Percentiles rank a stretch among this genome's conserved stretches.
Conservation (phyloP, 2,888 invertebrate species). For the Nomada flava region DNA sequence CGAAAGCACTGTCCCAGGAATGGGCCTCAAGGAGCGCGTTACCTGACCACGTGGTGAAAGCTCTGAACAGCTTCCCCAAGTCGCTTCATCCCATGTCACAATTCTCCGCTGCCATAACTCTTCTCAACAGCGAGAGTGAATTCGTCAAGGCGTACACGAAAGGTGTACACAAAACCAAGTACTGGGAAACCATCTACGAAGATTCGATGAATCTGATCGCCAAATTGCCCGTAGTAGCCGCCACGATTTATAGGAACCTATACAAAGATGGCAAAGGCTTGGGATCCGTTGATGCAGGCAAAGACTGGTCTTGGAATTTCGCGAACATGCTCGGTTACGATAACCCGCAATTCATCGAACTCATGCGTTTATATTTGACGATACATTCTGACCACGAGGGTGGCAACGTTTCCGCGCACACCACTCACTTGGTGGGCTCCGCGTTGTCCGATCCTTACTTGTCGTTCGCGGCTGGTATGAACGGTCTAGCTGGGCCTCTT, state of each 20-base stretch:
- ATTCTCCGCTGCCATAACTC: slow-evolving; percentile 95
- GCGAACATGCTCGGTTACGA: slow-evolving; percentile 96
- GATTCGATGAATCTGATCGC: slow-evolving; percentile 98
- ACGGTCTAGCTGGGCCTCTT: slow-evolving; percentile 97
- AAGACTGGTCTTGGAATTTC: slow-evolving; percentile 98
- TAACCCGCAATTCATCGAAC: slow-evolving; percentile 93
- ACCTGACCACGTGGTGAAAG: slow-evolving; percentile 96
- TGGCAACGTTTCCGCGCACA: slow-evolving; percentile 98
- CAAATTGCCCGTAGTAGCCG: slow-evolving; percentile 96
- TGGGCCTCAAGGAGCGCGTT: slow-evolving; percentile 91
- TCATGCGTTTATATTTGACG: slow-evolving; percentile 96
- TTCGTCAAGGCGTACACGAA: slow-evolving; percentile 95
- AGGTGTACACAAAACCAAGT: slow-evolving; percentile 94
- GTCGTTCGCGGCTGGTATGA: slow-evolving; percentile 96
- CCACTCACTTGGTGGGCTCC: slow-evolving; percentile 96
- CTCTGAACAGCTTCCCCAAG: slow-evolving; percentile 96
- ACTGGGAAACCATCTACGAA: slow-evolving; percentile 96
- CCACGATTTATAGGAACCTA: slow-evolving; percentile 96
- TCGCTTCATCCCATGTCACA: slow-evolving; percentile 98
- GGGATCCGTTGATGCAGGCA: slow-evolving; percentile 94
- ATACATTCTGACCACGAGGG: slow-evolving; percentile 98
- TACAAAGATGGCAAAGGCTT: slow-evolving; percentile 91
- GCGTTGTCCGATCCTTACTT: slow-evolving; percentile 97
- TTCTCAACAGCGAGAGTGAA: slow-evolving; percentile 95
- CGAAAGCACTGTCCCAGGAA: slow-evolving; percentile 83